Evolutionary conservation across 2,888 invertebrate genomes (phyloP).

Genomic region (Hyposoter didymator): DNA sequence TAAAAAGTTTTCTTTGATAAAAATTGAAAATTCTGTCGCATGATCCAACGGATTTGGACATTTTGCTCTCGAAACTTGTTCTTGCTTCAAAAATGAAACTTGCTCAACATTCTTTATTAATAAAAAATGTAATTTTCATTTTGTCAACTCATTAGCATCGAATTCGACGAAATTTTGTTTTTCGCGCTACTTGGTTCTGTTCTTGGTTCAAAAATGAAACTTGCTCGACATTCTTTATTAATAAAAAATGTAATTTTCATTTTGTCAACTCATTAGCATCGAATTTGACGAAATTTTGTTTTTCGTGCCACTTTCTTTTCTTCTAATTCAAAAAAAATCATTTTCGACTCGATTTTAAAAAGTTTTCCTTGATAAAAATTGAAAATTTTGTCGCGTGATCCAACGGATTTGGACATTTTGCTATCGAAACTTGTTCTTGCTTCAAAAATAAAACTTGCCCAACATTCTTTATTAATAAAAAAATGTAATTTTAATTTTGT

Average conservation of each 20-base stretch:
- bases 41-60: no score
- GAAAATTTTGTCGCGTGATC: no score
- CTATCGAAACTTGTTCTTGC: not conserved
- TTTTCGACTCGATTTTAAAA: not conserved
- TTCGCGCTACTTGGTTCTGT: no score
- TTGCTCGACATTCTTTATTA: not conserved
- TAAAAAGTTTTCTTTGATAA: not conserved
- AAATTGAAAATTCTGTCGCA: not conserved
- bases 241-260: no score
- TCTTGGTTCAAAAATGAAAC: no score
- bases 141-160: no score
- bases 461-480: not conserved
- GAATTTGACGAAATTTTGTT: not conserved
- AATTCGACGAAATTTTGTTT: not conserved
- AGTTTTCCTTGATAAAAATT: not conserved
- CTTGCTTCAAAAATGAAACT: no score
- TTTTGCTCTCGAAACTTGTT: no score
- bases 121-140: no score
- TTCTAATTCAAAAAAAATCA: not conserved
- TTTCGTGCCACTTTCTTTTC: not conserved
- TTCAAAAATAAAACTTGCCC: not conserved
- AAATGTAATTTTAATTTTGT: no score
- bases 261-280: no score
- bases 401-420: not conserved
- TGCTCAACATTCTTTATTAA: no score